Conservation (phyloP, 2,888 invertebrate genomes). For the Rotaria macrura region DNA sequence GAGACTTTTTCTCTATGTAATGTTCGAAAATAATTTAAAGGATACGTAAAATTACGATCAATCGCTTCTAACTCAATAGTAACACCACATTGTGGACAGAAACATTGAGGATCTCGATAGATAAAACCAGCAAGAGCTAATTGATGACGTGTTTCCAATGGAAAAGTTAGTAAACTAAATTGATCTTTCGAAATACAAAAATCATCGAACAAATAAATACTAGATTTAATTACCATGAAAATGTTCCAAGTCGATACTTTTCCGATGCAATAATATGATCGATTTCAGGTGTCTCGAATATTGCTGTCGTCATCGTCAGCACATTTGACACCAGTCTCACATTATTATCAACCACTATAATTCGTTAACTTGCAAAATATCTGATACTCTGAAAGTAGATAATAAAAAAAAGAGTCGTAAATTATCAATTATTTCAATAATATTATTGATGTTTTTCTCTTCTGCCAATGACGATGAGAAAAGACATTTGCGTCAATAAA, state of each 20-base stretch:
- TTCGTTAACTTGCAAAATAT: background rate
- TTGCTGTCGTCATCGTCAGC: background rate
- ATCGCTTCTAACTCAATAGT: background rate
- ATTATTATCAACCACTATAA: background rate
- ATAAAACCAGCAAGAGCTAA: constrained; percentile 16
- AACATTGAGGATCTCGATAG: background rate
- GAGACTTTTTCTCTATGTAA: background rate
- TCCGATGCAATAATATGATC: background rate
- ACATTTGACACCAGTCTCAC: background rate
- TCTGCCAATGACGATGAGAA: background rate
- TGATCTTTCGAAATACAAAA: background rate
- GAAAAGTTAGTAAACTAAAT: background rate
- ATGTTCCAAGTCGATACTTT: background rate
- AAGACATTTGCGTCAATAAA: background rate
- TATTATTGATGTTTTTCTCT: too few relatives aligned
- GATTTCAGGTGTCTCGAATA: background rate
- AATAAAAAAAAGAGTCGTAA: background rate
- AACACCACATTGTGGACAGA: background rate
- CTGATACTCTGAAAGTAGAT: background rate
- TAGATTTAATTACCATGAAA: background rate
- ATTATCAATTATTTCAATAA: too few relatives aligned
- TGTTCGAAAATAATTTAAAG: background rate
- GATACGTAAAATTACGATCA: background rate
- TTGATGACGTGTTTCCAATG: background rate
- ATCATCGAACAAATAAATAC: background rate